Evolutionary conservation across 2,113 vertebrate species (phyloP).

Genomic region (Corvus cornix): DNA sequence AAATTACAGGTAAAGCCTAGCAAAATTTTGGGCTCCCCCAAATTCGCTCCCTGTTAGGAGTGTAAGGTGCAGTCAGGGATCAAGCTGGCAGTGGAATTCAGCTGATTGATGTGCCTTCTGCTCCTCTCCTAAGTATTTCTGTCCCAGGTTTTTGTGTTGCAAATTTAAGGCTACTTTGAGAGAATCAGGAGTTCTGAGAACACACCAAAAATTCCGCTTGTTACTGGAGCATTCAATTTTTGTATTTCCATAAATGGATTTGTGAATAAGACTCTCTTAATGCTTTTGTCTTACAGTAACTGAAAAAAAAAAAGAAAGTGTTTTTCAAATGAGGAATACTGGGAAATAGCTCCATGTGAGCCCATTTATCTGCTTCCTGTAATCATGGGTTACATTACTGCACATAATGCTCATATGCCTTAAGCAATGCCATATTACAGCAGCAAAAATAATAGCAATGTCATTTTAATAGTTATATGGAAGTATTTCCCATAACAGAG

Average conservation of each 20-base stretch:
- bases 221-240: neutral
- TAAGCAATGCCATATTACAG: neutral
- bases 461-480: neutral
- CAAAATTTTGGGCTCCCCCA: neutral
- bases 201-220: neutral
- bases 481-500: neutral
- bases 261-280: neutral
- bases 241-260: neutral
- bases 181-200: neutral
- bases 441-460: neutral
- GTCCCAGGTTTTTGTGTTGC: neutral
- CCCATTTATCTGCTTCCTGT: neutral
- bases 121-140: neutral
- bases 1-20: neutral
- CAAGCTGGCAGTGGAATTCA: neutral
- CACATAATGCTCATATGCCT: neutral
- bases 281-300: neutral
- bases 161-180: neutral
- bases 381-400: neutral
- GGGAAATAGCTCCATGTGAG: neutral
- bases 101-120: neutral
- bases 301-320: neutral
- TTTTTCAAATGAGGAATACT: neutral
- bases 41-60: neutral
- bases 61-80: neutral